phyloP scores from a whole-genome alignment of 2,797 vertebrate genomes.

The Hoplostethus atlanticus region DNA sequence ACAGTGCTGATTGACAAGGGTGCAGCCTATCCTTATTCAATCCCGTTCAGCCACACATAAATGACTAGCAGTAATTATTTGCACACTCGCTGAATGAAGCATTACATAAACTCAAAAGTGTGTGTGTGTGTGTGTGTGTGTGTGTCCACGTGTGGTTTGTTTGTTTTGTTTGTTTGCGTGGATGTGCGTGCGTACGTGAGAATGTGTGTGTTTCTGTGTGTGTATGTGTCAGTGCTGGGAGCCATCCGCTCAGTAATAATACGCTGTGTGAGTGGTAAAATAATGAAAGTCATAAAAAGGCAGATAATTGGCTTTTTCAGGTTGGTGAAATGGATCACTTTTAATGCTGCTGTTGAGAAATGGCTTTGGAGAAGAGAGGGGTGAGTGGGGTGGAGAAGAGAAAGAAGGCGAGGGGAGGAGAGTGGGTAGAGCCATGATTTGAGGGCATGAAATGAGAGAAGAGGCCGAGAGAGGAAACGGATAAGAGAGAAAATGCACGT shows the following conservation, averaged over 20 bases:
- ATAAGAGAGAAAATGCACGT: too few relatives aligned
- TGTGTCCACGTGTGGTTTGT: conserved; percentile 5
- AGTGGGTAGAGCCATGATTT: too few relatives aligned
- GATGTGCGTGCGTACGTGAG: not conserved
- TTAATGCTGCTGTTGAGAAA: conserved; percentile 66
- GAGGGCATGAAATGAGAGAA: too few relatives aligned
- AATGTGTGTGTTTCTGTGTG: not conserved
- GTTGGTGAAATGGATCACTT: conserved; percentile 73
- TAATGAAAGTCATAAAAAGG: conserved; percentile 82
- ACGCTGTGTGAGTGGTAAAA: conserved; percentile 68
- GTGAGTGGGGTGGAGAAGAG: conserved; percentile 19
- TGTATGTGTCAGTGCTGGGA: conserved; percentile 43
- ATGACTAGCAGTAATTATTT: conserved; percentile 53
- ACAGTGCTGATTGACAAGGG: conserved; percentile 59
- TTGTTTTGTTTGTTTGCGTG: conserved; percentile 41
- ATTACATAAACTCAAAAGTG: conserved; percentile 48
- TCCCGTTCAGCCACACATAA: conserved; percentile 38
- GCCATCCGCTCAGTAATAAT: conserved; percentile 63
- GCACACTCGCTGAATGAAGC: conserved; percentile 31
- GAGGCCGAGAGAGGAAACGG: too few relatives aligned
- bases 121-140: conserved; percentile 10
- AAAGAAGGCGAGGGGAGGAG: not conserved
- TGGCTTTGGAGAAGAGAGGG: conserved; percentile 47
- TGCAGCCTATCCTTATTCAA: conserved; percentile 37
- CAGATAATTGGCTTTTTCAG: conserved; percentile 82